Evolutionary conservation across 2,888 invertebrate species (phyloP).

Genomic region (Pherbina coryleti): DNA sequence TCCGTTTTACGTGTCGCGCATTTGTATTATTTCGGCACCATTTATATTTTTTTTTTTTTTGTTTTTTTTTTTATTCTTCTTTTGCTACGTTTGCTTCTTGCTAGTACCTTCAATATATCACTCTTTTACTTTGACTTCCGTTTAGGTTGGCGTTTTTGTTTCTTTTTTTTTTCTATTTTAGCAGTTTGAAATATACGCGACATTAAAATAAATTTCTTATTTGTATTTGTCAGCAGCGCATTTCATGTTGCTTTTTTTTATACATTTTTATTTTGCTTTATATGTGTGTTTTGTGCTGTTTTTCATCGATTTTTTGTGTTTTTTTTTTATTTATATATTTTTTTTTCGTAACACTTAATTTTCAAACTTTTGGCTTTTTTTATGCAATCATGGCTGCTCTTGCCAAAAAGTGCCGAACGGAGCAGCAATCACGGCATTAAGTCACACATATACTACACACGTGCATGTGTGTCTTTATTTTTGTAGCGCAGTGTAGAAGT

Average conservation of each 20-base stretch:
- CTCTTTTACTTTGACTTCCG: constrained; percentile 24
- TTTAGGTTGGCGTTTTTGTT: neutral
- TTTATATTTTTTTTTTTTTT: too few relatives aligned
- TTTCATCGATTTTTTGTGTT: neutral
- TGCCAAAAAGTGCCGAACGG: too few relatives aligned
- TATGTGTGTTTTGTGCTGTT: neutral
- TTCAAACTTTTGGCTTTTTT: too few relatives aligned
- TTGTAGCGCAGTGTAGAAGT: too few relatives aligned
- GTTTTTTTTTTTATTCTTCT: constrained; percentile 23
- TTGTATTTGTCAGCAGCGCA: constrained; percentile 43
- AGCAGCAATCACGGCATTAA: neutral
- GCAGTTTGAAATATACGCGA: constrained; percentile 47
- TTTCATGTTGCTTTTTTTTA: neutral
- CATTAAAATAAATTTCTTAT: constrained; percentile 52
- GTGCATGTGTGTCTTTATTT: too few relatives aligned
- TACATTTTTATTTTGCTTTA: neutral
- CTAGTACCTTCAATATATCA: constrained; percentile 26
- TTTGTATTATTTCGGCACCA: constrained; percentile 49
- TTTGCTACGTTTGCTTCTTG: constrained; percentile 29
- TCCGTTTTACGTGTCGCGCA: constrained; percentile 48
- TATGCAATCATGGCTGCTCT: too few relatives aligned
- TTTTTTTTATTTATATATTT: neutral
- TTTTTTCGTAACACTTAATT: too few relatives aligned
- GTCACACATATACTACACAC: constrained; percentile 9
- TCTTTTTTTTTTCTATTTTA: neutral